Base-by-base conservation (phyloP, 2,888 invertebrate species). In the Euphydryas editha region DNA sequence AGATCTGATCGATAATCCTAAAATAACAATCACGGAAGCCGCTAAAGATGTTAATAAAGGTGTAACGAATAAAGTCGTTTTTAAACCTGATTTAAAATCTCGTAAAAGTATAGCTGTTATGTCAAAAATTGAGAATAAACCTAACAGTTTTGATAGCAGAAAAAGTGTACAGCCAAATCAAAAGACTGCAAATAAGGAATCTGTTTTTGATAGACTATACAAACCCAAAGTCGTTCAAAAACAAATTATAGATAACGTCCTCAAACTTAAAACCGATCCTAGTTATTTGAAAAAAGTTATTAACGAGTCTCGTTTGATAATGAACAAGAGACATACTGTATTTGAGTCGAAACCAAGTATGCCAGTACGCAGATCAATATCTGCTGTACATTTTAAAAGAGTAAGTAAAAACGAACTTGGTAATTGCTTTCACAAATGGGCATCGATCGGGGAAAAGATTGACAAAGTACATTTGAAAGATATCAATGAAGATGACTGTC, bases 361-460 rank as follows among this genome's bases (percentile, higher is more conserved):
- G 0, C 85, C 82, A 0, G 82, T 84, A 0, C 79, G 93, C 17
- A 76, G 93, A 44, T 93, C 93, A 0, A 88, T 93, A 62, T 93
- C 93, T 0, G 92, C 93, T 0, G 87, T 93, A 0, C 93, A 93
- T 72, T 89, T 93, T 5, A 93, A 90, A 68, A 76, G 84, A 5
- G 81, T 92, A 2, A 82, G 78, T 20, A 86, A 86, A 62, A 81
- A 72, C 20, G 90, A 90, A 71, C 70, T 87, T 0, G 71, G 73
- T 1, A 90, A 89, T 47, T 92, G 90, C 66, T 81, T 90, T 5
- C 86, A 89, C 17, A 90, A 88, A 76, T 91, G 90, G 82, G 79
- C 88, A 0, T 93, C 93, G 0, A 82, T 89, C 0, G 89, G 88
- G 1, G 88, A 90, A 5, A 91, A 90, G 58, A 54, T 92, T 0